These are phyloP conservation scores for Boleophthalmus pectinirostris DNA, from an alignment of 2,113 vertebrate genomes.

Conservation along the genomic window DNA sequence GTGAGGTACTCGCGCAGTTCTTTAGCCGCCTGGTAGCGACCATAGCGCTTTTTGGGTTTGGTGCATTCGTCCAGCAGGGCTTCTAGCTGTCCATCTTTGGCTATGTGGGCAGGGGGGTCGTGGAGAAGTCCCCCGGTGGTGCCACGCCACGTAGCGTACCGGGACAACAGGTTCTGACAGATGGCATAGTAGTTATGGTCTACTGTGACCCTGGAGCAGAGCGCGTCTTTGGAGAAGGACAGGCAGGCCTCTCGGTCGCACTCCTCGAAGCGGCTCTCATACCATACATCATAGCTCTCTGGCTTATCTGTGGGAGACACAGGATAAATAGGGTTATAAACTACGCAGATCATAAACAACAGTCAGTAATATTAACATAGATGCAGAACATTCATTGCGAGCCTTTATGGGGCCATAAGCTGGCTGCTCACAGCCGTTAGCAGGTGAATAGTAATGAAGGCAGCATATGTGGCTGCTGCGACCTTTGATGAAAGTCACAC, in stretches of 20 bases:
- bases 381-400: constrained; percentile 16
- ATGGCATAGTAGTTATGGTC: constrained; percentile 99
- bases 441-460: constrained; percentile 16
- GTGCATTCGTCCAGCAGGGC: constrained; percentile 95
- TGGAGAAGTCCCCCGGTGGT: constrained; percentile 96
- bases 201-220: constrained; percentile 92
- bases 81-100: constrained; percentile 90
- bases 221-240: constrained; percentile 96
- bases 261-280: constrained; percentile 97
- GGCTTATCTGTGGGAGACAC: constrained; percentile 86
- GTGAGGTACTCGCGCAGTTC: constrained; percentile 94
- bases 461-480: neutral
- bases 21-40: constrained; percentile 91
- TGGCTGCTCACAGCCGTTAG: neutral
- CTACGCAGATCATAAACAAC: constrained; percentile 28
- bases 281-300: constrained; percentile 96
- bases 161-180: constrained; percentile 96
- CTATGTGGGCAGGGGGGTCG: constrained; percentile 88
- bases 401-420: constrained; percentile 29
- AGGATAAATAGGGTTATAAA: constrained; percentile 2
- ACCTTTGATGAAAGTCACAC: constrained; percentile 11
- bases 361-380: constrained; percentile 24
- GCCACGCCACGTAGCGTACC: constrained; percentile 93
- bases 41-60: constrained; percentile 90
- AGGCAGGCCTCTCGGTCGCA: constrained; percentile 97